These are phyloP conservation scores for Drosophila flavopinicola DNA, from an alignment of 2,888 invertebrate species.

Conservation along the genomic window DNA sequence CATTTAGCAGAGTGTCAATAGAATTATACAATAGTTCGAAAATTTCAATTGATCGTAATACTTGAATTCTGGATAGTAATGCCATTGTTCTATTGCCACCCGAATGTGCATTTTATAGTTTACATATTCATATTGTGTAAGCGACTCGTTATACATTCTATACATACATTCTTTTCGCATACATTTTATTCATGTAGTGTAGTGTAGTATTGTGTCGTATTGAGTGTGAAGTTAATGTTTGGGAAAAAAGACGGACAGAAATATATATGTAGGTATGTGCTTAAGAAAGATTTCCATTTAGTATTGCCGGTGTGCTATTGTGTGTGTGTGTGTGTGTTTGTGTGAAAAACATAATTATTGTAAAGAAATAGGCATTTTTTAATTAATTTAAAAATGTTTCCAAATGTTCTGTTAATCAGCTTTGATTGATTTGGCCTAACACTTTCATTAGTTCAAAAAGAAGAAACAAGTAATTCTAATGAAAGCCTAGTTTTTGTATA, in stretches of 20 bases:
- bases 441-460: slow-evolving; percentile 11
- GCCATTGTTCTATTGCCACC: slow-evolving; percentile 5
- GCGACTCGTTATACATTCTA: slow-evolving; percentile 21
- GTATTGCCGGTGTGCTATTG: slow-evolving; percentile 18
- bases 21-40: slow-evolving; percentile 1
- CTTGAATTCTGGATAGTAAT: neutral
- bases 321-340: slow-evolving; percentile 39
- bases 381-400: slow-evolving; percentile 2
- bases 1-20: slow-evolving; percentile 14
- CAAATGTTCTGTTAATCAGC: slow-evolving; percentile 8
- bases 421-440: slow-evolving; percentile 5
- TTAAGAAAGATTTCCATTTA: slow-evolving; percentile 14
- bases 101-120: slow-evolving; percentile 15
- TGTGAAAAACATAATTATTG: slow-evolving; percentile 11
- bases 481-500: slow-evolving; percentile 45
- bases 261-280: slow-evolving; percentile 20
- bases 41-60: neutral
- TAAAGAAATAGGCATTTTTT: slow-evolving; percentile 14
- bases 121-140: slow-evolving; percentile 34
- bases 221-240: slow-evolving; percentile 11
- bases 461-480: slow-evolving; percentile 30
- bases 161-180: slow-evolving; percentile 16
- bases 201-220: slow-evolving; percentile 33
- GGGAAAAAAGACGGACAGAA: slow-evolving; percentile 2
- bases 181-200: slow-evolving; percentile 24